phyloP scores from a whole-genome alignment of 2,113 vertebrate species.

The Calyptommatus sinebrachiatus region DNA sequence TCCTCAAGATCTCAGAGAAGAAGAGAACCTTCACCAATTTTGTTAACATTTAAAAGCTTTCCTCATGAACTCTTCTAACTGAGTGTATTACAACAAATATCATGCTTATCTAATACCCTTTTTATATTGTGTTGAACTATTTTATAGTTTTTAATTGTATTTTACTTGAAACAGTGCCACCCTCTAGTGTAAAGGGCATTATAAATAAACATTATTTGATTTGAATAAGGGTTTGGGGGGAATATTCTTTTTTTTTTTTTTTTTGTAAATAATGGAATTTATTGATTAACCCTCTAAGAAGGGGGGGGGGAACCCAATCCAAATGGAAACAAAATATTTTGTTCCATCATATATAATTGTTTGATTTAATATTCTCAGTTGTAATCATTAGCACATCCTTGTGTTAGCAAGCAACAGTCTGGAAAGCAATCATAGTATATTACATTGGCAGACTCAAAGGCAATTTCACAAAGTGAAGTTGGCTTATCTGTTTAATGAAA shows the following conservation, averaged over 20 bases:
- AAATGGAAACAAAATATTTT: neutral
- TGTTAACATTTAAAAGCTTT: too few relatives aligned
- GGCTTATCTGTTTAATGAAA: constrained; percentile 31
- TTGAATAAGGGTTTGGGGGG: too few relatives aligned
- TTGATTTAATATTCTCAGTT: neutral
- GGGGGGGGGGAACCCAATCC: neutral
- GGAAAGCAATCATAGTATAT: neutral
- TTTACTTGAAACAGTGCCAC: too few relatives aligned
- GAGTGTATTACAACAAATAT: too few relatives aligned
- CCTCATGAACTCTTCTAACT: too few relatives aligned
- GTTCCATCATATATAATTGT: neutral
- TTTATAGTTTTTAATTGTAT: too few relatives aligned
- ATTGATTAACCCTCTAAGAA: neutral
- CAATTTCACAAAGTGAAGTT: constrained; percentile 13
- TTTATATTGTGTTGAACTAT: too few relatives aligned
- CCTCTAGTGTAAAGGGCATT: too few relatives aligned
- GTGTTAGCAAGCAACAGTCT: constrained; percentile 28
- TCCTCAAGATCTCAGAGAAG: too few relatives aligned
- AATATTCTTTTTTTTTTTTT: neutral
- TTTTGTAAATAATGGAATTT: neutral
- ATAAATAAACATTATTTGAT: too few relatives aligned
- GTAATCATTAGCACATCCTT: neutral
- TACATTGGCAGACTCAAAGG: neutral
- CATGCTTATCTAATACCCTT: too few relatives aligned
- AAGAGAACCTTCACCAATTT: too few relatives aligned